A percentile compares a stretch with the other conserved stretches of the same genome.
These are phyloP conservation scores for Gadus chalcogrammus DNA, from an alignment of 2,113 vertebrate genomes.

Conservation along the genomic window DNA sequence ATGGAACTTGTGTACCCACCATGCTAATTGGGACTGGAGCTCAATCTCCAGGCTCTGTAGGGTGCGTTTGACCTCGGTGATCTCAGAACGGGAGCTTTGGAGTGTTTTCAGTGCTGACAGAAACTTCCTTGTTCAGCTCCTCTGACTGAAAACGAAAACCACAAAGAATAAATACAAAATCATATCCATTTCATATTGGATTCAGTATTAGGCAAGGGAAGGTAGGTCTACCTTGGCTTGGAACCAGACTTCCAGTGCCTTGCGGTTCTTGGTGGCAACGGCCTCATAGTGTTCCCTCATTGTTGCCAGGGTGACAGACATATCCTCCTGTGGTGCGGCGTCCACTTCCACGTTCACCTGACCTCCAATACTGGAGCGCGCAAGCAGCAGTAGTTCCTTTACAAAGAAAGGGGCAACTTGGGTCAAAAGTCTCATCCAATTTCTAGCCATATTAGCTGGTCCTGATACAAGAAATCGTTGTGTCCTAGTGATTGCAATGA, in stretches of 20 bases:
- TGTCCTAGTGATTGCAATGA: no score
- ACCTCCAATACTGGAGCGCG: slow-evolving; percentile 54
- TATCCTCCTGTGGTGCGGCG: slow-evolving; percentile 56
- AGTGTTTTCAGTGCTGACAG: slow-evolving; percentile 62
- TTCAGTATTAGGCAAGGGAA: background rate
- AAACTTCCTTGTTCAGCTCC: slow-evolving; percentile 70
- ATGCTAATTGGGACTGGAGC: slow-evolving; percentile 74
- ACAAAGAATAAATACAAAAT: background rate
- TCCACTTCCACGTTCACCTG: slow-evolving; percentile 75
- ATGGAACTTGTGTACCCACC: slow-evolving; percentile 25
- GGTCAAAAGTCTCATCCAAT: no score
- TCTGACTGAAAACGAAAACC: slow-evolving; percentile 59
- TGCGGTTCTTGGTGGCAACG: slow-evolving; percentile 73
- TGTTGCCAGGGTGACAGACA: slow-evolving; percentile 58
- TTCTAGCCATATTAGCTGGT: no score
- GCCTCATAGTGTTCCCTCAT: slow-evolving; percentile 83
- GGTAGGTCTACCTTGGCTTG: slow-evolving; percentile 33
- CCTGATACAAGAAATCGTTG: no score
- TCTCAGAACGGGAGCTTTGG: slow-evolving; percentile 66
- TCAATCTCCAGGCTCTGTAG: slow-evolving; percentile 78
- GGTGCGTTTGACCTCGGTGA: slow-evolving; percentile 70
- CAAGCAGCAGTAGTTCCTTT: slow-evolving; percentile 60
- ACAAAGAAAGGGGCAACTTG: no score
- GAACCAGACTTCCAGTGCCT: slow-evolving; percentile 76
- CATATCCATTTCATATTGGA: background rate